Base-by-base conservation (phyloP, 1,140 invertebrate genomes). In the Sinella curviseta region DNA sequence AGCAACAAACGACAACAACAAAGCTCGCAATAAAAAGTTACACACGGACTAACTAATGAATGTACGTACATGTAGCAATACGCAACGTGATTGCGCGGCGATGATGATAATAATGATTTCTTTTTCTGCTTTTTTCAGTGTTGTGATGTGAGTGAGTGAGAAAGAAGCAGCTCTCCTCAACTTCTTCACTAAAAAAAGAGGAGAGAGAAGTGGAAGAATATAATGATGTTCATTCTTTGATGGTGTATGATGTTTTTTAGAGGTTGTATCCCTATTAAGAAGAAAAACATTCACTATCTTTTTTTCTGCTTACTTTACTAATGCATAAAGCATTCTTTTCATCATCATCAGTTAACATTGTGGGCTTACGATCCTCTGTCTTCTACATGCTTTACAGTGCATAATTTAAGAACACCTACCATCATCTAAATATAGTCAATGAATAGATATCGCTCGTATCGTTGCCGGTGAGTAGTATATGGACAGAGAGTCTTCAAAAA, bases 181-280 rank as follows among this genome's bases (percentile, higher is more conserved):
- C n/a, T n/a, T 20, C 8, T 48, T 48, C 39, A 8, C 39, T 48
- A 48, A 48, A 48, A 48, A 48, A 48, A 20, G 20, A 12, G 39
- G 8, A 8, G 39, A 48, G 39, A 48, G n/a, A 48, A 20, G 39
- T 48, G 20, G 20, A 48, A 33, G 31, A 70, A 12, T 70, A 70
- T 70, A 70, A 70, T 70, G 65, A 70, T 70, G 65, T 70, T 70
- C 65, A 70, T 70, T 70, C 65, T 70, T 33, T 33, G 65, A 70
- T 33, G 65, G 65, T 70, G 24, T 65, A 70, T 70, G 26, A 8
- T 70, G 65, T 33, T 70, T 70, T 8, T 30, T 24, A 17, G 8
- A 70, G 65, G 26, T 33, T 33, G 28, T 30, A 33, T 30, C 31
- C 65, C 65, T 70, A 16, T 70, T 70, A 31, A 70, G 28, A 2